Evolutionary conservation across 2,113 vertebrate genomes (phyloP).

Genomic region (Muntiacus reevesi): DNA sequence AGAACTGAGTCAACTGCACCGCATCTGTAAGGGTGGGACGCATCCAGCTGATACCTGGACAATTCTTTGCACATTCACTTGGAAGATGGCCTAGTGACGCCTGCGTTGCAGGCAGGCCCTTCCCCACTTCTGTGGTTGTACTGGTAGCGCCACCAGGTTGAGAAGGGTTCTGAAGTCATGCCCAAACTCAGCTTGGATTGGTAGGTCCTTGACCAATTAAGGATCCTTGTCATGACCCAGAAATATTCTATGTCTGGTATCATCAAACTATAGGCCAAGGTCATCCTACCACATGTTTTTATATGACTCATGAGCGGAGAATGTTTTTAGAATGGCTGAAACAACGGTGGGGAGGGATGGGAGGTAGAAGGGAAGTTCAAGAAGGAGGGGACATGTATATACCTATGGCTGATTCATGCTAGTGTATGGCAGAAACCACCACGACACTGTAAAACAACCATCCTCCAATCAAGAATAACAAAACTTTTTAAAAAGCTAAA

Average conservation of each 20-base stretch:
- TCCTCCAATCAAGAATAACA: not conserved
- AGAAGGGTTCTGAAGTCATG: not conserved
- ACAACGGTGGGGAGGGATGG: not conserved
- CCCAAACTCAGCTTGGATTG: not conserved
- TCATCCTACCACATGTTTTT: not conserved
- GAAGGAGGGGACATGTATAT: not conserved
- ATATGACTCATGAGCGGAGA: not conserved
- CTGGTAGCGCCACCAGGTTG: not conserved
- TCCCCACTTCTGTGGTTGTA: not conserved
- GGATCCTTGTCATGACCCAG: not conserved
- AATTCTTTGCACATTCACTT: not conserved
- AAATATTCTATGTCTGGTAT: not conserved
- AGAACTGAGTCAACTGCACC: not conserved
- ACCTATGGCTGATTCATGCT: not conserved
- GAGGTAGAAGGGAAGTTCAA: not conserved
- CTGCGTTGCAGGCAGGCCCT: not conserved
- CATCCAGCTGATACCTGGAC: not conserved
- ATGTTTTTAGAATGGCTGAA: not conserved
- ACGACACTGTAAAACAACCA: not conserved
- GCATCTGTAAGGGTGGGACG: not conserved
- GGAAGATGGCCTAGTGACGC: not conserved
- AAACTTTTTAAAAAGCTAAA: not conserved
- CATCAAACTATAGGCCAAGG: not conserved
- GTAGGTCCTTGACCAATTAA: not conserved
- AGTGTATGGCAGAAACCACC: not conserved